phyloP scores from a whole-genome alignment of 2,888 invertebrate species.

The Epistrophella euchroma region DNA sequence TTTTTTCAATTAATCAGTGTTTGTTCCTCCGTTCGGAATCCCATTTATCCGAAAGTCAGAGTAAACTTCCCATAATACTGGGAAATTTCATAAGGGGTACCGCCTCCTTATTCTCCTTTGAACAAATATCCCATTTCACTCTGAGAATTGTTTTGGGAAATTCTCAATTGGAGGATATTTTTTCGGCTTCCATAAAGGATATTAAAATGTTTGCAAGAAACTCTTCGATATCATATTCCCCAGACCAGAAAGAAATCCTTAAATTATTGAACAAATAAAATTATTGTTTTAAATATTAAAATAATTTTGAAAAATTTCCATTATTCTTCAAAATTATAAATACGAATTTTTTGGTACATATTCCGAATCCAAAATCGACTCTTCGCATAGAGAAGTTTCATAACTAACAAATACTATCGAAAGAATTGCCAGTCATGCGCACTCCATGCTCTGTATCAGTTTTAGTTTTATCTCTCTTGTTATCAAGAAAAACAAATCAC shows the following conservation, averaged over 20 bases:
- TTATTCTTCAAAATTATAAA: no score
- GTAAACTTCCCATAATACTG: constrained; percentile 47
- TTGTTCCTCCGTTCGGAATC: background rate
- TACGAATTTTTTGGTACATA: background rate
- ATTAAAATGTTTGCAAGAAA: background rate
- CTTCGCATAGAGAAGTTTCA: background rate
- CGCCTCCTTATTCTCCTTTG: background rate
- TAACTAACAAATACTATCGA: background rate
- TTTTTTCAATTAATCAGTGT: constrained; percentile 1
- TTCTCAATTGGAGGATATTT: background rate
- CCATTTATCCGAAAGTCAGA: constrained; percentile 5
- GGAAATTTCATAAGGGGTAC: constrained; percentile 39
- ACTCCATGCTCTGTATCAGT: background rate
- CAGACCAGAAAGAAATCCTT: no score
- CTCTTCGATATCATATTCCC: no score
- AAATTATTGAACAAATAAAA: background rate
- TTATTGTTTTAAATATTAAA: background rate
- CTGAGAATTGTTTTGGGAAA: constrained; percentile 17
- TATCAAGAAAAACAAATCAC: constrained; percentile 32
- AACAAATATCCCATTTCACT: background rate
- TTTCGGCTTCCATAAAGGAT: background rate
- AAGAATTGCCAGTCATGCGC: constrained; percentile 35
- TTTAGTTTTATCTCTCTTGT: constrained; percentile 14
- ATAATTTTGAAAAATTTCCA: background rate
- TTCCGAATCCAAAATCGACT: constrained; percentile 23